These are phyloP conservation scores for Myotis yumanensis DNA, from an alignment of 2,113 vertebrate species.

Conservation along the genomic window DNA sequence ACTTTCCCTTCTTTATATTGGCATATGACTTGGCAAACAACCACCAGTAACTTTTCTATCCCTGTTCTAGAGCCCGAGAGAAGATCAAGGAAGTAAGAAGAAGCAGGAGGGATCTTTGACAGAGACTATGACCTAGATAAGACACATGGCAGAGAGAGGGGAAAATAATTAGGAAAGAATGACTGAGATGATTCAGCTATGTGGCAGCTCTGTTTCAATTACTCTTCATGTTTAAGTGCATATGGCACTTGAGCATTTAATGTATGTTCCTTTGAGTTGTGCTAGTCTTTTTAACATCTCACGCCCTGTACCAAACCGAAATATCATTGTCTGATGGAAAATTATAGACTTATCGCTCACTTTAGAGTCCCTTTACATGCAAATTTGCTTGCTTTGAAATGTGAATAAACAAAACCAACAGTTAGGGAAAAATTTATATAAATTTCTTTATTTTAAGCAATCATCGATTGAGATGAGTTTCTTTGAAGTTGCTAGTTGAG, in stretches of 20 bases:
- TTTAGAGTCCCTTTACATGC: background rate
- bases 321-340: background rate
- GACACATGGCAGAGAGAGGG: background rate
- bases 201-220: background rate
- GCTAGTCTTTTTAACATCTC: background rate
- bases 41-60: background rate
- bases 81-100: background rate
- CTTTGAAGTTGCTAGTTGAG: background rate
- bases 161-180: background rate
- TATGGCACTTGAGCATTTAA: background rate
- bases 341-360: background rate
- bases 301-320: background rate
- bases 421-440: background rate
- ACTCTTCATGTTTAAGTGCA: background rate
- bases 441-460: background rate
- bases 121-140: background rate
- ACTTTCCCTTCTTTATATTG: background rate
- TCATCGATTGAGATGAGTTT: background rate
- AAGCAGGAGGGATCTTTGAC: background rate
- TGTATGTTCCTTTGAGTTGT: background rate
- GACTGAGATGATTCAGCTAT: background rate
- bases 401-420: background rate
- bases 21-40: background rate
- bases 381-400: background rate
- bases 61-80: background rate